Evolutionary conservation across 2,113 vertebrate species (phyloP).

Genomic region (Grammomys dolichurus): DNA sequence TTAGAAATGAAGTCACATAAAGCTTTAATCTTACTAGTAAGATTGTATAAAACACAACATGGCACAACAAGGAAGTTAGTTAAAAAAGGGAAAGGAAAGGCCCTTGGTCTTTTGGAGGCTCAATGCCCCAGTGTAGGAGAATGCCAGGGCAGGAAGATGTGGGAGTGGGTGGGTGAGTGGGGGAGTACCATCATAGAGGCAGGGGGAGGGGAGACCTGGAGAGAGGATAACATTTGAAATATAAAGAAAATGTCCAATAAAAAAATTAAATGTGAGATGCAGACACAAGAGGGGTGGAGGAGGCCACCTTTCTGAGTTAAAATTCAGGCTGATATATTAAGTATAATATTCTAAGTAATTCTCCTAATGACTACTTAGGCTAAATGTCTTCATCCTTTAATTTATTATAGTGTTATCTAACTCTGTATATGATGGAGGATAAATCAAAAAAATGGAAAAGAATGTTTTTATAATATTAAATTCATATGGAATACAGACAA

Average conservation of each 20-base stretch:
- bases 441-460: neutral
- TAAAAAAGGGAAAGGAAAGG: too few species aligned
- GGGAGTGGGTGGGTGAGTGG: too few species aligned
- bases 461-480: constrained; percentile 37
- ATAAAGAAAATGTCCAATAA: too few species aligned
- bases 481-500: neutral
- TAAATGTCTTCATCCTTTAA: neutral
- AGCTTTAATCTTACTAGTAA: neutral
- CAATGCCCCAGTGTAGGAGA: too few species aligned
- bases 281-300: accelerated
- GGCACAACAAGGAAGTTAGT: neutral
- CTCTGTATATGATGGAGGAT: neutral
- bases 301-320: neutral
- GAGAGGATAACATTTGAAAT: too few species aligned
- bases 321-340: neutral
- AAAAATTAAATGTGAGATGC: neutral
- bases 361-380: neutral
- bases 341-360: neutral
- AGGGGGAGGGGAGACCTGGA: too few species aligned
- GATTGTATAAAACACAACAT: neutral
- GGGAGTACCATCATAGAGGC: too few species aligned
- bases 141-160: too few species aligned
- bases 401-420: neutral
- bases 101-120: too few species aligned
- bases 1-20: neutral